Evolutionary conservation across 2,797 vertebrate species (phyloP).

Genomic region (Lacerta viridis): DNA sequence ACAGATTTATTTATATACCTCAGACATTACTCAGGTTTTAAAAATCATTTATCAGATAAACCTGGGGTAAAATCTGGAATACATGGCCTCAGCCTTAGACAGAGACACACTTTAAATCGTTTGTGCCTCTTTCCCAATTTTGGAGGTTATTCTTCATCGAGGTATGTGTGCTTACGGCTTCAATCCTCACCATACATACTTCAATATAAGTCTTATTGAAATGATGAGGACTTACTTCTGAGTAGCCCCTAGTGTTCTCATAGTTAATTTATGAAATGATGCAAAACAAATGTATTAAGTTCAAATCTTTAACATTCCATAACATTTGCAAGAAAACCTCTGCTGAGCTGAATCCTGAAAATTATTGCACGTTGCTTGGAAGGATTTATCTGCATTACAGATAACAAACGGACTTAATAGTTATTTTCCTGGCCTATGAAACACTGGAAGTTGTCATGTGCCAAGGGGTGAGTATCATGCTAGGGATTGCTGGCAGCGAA

Average conservation of each 20-base stretch:
- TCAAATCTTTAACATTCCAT: not conserved
- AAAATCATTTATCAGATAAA: constrained; percentile 36
- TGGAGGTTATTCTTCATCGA: not conserved
- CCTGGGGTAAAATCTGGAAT: constrained; percentile 37
- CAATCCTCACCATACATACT: not conserved
- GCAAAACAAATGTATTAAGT: not conserved
- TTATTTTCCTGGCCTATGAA: not conserved
- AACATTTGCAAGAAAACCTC: not conserved
- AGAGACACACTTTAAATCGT: constrained; percentile 26
- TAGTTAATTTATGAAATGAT: not conserved
- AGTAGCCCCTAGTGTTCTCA: not conserved
- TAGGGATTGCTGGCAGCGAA: not conserved
- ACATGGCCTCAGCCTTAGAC: constrained; percentile 23
- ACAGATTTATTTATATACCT: constrained; percentile 65
- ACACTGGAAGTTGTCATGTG: too few relatives aligned
- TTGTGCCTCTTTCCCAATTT: constrained; percentile 37
- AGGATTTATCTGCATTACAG: too few relatives aligned
- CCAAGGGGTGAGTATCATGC: not conserved
- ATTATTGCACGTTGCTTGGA: not conserved
- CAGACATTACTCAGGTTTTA: constrained; percentile 49
- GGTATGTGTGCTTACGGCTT: not conserved
- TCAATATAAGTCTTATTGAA: not conserved
- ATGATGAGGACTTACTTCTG: not conserved
- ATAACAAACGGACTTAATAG: too few relatives aligned
- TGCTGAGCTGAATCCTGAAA: not conserved